A percentile compares a stretch with the other conserved stretches of the same genome.
Conservation (phyloP, 2,113 vertebrate genomes). For the Sinocyclocheilus grahami region DNA sequence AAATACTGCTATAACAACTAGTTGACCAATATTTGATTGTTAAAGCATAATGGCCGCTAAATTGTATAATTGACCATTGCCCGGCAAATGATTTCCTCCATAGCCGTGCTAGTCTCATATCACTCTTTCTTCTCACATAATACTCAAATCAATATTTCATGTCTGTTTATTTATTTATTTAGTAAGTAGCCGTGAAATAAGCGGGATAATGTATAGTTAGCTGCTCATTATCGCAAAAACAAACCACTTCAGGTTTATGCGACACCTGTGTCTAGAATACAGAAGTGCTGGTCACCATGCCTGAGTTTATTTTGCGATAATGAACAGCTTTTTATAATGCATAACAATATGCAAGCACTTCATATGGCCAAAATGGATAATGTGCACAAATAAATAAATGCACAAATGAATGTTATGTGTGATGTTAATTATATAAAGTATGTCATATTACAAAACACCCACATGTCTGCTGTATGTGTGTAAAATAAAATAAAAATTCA, state of each 20-base stretch:
- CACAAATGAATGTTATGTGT: background rate
- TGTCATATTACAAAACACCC: background rate
- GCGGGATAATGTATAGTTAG: background rate
- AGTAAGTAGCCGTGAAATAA: background rate
- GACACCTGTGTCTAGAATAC: background rate
- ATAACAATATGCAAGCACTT: background rate
- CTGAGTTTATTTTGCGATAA: background rate
- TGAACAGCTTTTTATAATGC: background rate
- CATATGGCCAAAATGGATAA: background rate
- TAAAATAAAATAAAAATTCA: background rate
- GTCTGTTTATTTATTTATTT: constrained; percentile 5
- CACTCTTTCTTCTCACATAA: background rate
- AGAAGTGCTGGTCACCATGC: background rate
- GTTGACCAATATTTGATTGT: background rate
- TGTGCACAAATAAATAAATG: background rate
- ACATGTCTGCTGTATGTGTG: background rate
- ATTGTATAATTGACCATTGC: background rate
- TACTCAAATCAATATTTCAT: constrained; percentile 14
- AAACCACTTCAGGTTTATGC: background rate
- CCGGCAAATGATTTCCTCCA: background rate
- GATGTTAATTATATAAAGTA: background rate
- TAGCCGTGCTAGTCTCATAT: background rate
- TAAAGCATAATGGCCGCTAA: background rate
- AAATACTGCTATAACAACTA: background rate
- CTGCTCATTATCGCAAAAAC: background rate